Base-by-base conservation (phyloP, 2,797 vertebrate genomes). In the Etheostoma perlongum region DNA sequence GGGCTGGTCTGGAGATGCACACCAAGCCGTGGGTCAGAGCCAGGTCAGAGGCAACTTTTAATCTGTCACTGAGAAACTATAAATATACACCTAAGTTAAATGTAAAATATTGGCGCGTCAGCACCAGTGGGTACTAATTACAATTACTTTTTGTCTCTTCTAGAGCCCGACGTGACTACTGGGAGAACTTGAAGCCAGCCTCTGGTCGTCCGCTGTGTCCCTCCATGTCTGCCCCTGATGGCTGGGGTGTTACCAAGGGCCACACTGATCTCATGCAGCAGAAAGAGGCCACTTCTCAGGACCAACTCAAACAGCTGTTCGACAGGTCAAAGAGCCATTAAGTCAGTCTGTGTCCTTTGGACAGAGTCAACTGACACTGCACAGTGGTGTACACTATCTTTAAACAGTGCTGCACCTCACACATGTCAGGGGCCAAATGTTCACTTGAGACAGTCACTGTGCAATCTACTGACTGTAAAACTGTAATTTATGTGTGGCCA, bases 11-110 rank as follows among this genome's bases (percentile, higher is more conserved):
- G 63, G 93, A 96, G 74, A 98, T 96, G 96, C 97, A 99, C 89
- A 98, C 97, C 78, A 99, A 99, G 67, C 97, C 98, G 44, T 99
- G 97, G 97, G 95, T 99, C 87, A 93, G 97, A 94, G 97, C 97
- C 83, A 97, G 97, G 98, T 98, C 74, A 58, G 94, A 47, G 16
- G 47, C 18, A 59, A 42, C 52, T 60, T 58, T 21, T 40, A 16
- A 62, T 25, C 13, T 13, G 4, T 55, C 23, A 8, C 30, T 8
- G 0, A 63, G 52, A 18, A 62, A 5, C 11, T 40, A 62, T 33
- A 47, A 48, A 57, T 2, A 36, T 40, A 1, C 16, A 44, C 7
- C 33, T 27, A 15, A 78, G 5, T 4, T 1, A 59, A 27, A 49
- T 66, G 23, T 46, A 1, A 62, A 65, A 48, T 27, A 30, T 4